Percentiles rank a stretch among this genome's conserved stretches.
These are phyloP conservation scores for Bradypodion pumilum DNA, from an alignment of 2,797 vertebrate species.

Conservation along the genomic window DNA sequence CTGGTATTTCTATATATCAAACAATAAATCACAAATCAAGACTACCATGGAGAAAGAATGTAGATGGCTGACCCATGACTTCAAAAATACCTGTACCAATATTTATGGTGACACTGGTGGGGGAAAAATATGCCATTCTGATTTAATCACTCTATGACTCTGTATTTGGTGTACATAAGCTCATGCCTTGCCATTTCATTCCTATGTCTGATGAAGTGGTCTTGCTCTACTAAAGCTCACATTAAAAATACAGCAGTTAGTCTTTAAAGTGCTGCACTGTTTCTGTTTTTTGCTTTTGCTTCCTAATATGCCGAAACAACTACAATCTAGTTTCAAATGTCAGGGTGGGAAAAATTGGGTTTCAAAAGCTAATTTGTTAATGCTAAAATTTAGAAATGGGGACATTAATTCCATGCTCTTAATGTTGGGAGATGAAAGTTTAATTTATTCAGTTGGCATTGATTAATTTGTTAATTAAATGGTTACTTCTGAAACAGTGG, in stretches of 20 bases:
- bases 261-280: too few relatives aligned
- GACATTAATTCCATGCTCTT: background rate
- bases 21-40: background rate
- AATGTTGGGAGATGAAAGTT: background rate
- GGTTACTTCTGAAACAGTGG: background rate
- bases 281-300: too few relatives aligned
- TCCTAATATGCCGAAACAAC: too few relatives aligned
- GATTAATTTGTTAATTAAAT: background rate
- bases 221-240: too few relatives aligned
- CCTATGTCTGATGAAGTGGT: too few relatives aligned
- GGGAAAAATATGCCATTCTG: too few relatives aligned
- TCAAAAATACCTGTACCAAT: background rate
- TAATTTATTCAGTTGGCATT: background rate
- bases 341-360: too few relatives aligned
- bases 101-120: background rate
- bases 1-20: background rate
- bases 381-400: background rate
- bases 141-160: too few relatives aligned
- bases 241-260: too few relatives aligned
- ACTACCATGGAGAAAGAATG: background rate
- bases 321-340: background rate
- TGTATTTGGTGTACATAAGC: too few relatives aligned
- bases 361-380: background rate
- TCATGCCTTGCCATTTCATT: too few relatives aligned
- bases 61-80: background rate